Evolutionary conservation across 92 coral and sea anemone genomes (phyloP).

Genomic region (Virgularia gustaviana): DNA sequence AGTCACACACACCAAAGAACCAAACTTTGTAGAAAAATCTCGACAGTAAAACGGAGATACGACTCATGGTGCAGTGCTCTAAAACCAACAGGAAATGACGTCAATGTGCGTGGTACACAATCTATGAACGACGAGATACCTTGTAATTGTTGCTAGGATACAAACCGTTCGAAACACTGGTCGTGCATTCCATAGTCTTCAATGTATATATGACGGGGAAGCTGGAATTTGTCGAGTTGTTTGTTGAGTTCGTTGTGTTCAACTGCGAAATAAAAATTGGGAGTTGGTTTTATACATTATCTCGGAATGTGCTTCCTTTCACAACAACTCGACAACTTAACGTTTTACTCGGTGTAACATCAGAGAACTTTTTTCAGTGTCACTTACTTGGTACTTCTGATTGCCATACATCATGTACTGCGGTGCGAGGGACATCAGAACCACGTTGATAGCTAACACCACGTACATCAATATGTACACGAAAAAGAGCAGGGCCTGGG

Average conservation of each 20-base stretch:
- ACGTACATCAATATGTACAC: conserved; percentile 89
- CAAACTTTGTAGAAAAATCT: conserved; percentile 96
- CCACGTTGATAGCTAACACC: conserved; percentile 76
- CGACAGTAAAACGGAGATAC: conserved; percentile 78
- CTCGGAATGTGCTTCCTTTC: neutral
- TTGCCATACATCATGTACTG: conserved; percentile 96
- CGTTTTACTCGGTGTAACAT: neutral
- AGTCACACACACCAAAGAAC: conserved; percentile 97
- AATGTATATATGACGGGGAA: neutral
- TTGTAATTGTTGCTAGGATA: neutral
- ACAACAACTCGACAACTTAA: neutral
- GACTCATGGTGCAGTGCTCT: conserved; percentile 79
- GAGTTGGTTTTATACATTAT: conserved; percentile 1
- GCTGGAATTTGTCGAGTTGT: conserved; percentile 11
- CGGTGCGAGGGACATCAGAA: conserved; percentile 88
- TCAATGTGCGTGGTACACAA: neutral
- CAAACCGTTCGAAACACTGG: conserved; percentile 68
- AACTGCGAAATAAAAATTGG: neutral
- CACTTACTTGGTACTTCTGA: conserved; percentile 68
- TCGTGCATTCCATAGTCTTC: conserved; percentile 60
- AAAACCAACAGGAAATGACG: neutral
- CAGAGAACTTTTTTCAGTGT: neutral
- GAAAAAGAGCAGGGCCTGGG: conserved; percentile 89
- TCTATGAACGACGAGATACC: neutral
- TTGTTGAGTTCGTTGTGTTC: conserved; percentile 10